These are phyloP conservation scores for Siniperca scherzeri DNA, from an alignment of 2,797 vertebrate genomes.

Conservation along the genomic window DNA sequence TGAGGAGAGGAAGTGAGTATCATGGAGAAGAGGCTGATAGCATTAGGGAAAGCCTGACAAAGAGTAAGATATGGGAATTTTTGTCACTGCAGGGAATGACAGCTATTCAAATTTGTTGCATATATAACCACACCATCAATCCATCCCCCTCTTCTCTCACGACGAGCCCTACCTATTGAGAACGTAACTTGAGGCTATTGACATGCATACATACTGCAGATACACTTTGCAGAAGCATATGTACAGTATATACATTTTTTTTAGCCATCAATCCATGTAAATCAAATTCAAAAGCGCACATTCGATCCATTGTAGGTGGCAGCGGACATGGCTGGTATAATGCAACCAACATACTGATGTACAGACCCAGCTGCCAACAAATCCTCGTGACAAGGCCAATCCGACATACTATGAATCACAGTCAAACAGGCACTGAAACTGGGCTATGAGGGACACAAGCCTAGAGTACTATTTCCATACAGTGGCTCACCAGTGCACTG, in stretches of 20 bases:
- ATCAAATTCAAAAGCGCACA: conserved; percentile 36
- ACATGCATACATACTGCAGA: background rate
- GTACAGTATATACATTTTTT: background rate
- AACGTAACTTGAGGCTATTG: background rate
- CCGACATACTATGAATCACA: conserved; percentile 64
- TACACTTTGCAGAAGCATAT: conserved; percentile 14
- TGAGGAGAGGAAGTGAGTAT: conserved; percentile 23
- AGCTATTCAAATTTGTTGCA: conserved; percentile 31
- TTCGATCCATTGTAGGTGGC: conserved; percentile 55
- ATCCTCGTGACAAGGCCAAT: conserved; percentile 64
- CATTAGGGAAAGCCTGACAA: conserved; percentile 22
- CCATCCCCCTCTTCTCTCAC: background rate
- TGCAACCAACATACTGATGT: conserved; percentile 54
- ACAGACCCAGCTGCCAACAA: conserved; percentile 64
- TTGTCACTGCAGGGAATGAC: conserved; percentile 19
- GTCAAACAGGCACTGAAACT: conserved; percentile 48
- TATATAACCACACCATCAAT: conserved; percentile 14
- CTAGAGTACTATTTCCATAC: conserved; percentile 15
- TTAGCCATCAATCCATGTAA: conserved; percentile 30
- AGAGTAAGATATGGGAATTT: conserved; percentile 18
- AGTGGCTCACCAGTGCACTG: conserved; percentile 2
- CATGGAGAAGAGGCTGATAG: conserved; percentile 19
- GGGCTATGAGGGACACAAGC: conserved; percentile 28
- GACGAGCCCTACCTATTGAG: background rate
- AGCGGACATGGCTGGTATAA: conserved; percentile 58